Evolutionary conservation across 2,113 vertebrate species (phyloP), one percentile per base, ranked within the genome.

Genomic region (Melanotaenia duboulayi): DNA sequence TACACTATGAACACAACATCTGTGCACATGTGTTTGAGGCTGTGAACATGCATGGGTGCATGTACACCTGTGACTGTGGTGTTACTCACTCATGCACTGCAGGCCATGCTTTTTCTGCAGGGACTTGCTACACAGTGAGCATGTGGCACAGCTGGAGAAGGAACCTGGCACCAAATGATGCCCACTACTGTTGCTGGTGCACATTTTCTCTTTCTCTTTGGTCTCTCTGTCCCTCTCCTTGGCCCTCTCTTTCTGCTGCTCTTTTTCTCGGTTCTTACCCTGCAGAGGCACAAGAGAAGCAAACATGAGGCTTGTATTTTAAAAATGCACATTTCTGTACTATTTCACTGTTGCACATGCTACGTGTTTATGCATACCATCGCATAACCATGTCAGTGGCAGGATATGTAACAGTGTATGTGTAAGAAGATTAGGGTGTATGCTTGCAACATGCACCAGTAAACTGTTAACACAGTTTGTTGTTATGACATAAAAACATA

Each of bases 81-180:
- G 57, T 70, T 95, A 97, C 97, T 98, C 95, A 98, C 97, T 94
- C 73, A 94, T 92, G 90, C 95, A 96, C 91, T 96, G 95, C 88
- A 96, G 93, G 86, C 94, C 94, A 87, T 94, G 93, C 94, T 94
- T 95, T 88, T 92, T 94, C 90, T 88, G 92, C 92, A 96, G 92
- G 17, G 92, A 91, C 79, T 95, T 96, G 93, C 95, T 92, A 83
- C 97, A 98, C 82, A 96, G 86, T 0, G 97, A 95, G 89, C 97
- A 99, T 80, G 88, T 95, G 86, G 95, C 92, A 77, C 92, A 94
- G 74, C 92, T 93, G 80, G 93, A 93, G 90, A 96, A 95, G 61
- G 89, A 90, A 28, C 96, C 97, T 2, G 76, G 95, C 51, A 94
- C 91, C 28, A 97, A 89, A 76, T 90, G 82, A 90, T 98, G 97